Percentiles rank a stretch among this genome's conserved stretches.
Conservation (phyloP, 1,140 invertebrate genomes). For the Hormaphis cornu region DNA sequence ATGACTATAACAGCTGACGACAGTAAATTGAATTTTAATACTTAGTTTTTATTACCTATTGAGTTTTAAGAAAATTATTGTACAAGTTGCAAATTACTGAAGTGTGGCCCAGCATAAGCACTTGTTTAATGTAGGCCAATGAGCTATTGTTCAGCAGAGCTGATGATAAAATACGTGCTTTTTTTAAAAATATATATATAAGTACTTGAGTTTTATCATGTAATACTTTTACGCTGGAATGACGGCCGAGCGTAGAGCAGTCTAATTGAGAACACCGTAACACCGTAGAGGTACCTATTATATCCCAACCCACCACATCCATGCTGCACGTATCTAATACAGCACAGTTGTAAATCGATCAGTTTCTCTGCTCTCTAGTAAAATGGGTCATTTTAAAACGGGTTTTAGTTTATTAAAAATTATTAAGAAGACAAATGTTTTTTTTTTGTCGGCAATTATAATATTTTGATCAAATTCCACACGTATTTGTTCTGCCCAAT, state of each 20-base stretch:
- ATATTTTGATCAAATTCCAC: background rate
- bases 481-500: background rate
- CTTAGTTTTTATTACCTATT: too few species aligned
- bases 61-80: too few species aligned
- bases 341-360: slow-evolving; percentile 3
- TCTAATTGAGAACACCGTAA: too few species aligned
- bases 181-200: background rate
- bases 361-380: background rate
- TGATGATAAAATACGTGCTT: background rate
- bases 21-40: too few species aligned
- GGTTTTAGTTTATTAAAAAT: background rate
- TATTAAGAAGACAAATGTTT: background rate
- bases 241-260: too few species aligned
- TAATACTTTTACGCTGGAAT: too few species aligned
- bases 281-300: too few species aligned
- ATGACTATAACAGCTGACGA: too few species aligned
- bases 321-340: background rate
- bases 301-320: background rate
- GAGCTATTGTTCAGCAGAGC: background rate
- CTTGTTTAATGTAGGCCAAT: background rate
- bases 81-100: too few species aligned
- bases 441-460: background rate
- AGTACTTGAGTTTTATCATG: background rate
- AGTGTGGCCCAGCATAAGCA: too few species aligned
- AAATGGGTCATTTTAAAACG: slow-evolving; percentile 12